Evolutionary conservation across 2,888 invertebrate species (phyloP).

Genomic region (Yponomeuta evonymella): DNA sequence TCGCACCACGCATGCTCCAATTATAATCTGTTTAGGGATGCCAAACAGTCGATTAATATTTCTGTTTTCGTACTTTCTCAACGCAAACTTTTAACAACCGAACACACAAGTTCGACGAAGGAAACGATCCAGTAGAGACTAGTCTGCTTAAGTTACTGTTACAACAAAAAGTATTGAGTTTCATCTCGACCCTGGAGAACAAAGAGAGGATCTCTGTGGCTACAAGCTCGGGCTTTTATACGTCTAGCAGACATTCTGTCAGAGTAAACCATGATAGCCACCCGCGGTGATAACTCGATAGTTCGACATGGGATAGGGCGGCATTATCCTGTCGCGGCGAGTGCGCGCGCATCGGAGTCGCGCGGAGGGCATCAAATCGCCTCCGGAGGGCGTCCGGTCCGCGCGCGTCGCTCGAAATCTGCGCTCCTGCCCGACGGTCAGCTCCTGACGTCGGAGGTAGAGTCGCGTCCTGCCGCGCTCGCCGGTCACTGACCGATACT

Average conservation of each 20-base stretch:
- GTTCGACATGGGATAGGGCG: constrained; percentile 67
- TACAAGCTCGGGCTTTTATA: constrained; percentile 28
- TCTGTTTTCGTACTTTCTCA: constrained; percentile 17
- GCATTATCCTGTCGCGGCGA: constrained; percentile 57
- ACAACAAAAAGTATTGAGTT: constrained; percentile 17
- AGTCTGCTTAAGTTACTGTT: not conserved
- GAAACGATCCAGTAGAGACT: not conserved
- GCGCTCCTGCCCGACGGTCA: constrained; percentile 7
- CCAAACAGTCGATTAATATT: constrained; percentile 61
- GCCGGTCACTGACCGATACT: constrained; percentile 66
- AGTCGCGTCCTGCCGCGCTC: constrained; percentile 27
- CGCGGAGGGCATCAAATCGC: constrained; percentile 71
- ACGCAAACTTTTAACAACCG: not conserved
- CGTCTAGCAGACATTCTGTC: constrained; percentile 37
- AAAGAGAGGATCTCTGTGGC: constrained; percentile 22
- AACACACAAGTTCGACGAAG: not conserved
- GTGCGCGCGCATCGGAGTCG: constrained; percentile 71
- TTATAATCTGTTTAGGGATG: constrained; percentile 75
- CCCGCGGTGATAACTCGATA: constrained; percentile 66
- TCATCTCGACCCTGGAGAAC: constrained; percentile 9
- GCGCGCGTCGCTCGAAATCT: constrained; percentile 45
- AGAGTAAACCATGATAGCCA: constrained; percentile 55
- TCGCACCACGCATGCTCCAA: constrained; percentile 75
- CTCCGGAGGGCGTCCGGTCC: constrained; percentile 66
- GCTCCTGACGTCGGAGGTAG: not conserved